Evolutionary conservation across 2,888 invertebrate species (phyloP).

Genomic region (Rosalia funebris): DNA sequence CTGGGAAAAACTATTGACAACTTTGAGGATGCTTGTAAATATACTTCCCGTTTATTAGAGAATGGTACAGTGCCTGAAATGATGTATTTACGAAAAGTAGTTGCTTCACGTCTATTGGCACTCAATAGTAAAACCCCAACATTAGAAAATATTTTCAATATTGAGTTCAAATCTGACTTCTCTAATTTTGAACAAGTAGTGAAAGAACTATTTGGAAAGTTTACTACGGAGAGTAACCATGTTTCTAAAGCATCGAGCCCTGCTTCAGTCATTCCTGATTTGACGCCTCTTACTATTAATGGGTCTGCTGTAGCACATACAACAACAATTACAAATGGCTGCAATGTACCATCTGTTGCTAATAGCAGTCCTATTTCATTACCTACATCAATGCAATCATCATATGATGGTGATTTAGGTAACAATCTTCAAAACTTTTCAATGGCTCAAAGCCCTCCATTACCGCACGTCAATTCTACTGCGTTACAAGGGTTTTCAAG

Average conservation of each 20-base stretch:
- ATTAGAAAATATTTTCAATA: conserved; percentile 79
- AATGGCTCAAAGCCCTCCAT: conserved; percentile 55
- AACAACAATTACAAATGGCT: conserved; percentile 53
- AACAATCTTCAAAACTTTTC: conserved; percentile 57
- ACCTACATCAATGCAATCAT: conserved; percentile 77
- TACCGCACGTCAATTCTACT: conserved; percentile 51
- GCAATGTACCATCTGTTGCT: conserved; percentile 66
- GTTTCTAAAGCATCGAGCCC: conserved; percentile 60
- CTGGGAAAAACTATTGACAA: conserved; percentile 86
- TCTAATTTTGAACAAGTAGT: conserved; percentile 80
- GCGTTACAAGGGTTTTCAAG: conserved; percentile 71
- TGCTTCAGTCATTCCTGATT: conserved; percentile 64
- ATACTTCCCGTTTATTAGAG: conserved; percentile 82
- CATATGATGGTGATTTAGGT: conserved; percentile 79
- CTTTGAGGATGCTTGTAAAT: conserved; percentile 88
- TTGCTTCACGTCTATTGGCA: conserved; percentile 79
- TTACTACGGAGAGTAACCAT: conserved; percentile 71
- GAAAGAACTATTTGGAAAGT: conserved; percentile 75
- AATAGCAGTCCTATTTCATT: conserved; percentile 77
- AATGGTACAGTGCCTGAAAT: conserved; percentile 88
- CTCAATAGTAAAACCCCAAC: conserved; percentile 85
- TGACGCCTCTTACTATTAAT: conserved; percentile 57
- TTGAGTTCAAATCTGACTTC: conserved; percentile 85
- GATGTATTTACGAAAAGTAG: conserved; percentile 82
- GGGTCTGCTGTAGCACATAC: conserved; percentile 41